phyloP scores from a whole-genome alignment of 2,888 invertebrate genomes.

The Cataglyphis cursor region DNA sequence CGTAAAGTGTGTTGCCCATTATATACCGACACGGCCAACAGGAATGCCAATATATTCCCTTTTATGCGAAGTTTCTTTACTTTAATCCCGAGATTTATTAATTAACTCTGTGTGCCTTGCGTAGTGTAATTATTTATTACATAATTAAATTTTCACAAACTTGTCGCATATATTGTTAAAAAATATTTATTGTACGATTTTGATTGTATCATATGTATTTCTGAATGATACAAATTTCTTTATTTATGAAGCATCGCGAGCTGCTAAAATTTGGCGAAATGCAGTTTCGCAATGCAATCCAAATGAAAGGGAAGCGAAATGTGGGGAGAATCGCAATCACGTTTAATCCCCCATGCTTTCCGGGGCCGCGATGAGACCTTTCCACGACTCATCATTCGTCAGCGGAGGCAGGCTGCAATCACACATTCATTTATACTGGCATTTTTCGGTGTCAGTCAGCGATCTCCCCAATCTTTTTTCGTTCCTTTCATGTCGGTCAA shows the following conservation, averaged over 20 bases:
- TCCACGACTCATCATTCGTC: slow-evolving; percentile 68
- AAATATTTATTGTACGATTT: too few relatives aligned
- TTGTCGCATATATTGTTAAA: not conserved
- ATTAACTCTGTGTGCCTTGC: not conserved
- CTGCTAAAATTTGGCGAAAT: not conserved
- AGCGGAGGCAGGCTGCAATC: slow-evolving; percentile 72
- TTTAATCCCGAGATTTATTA: not conserved
- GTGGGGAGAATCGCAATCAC: not conserved
- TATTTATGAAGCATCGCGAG: not conserved
- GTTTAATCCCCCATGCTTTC: not conserved
- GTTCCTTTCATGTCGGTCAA: not conserved
- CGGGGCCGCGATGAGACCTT: slow-evolving; percentile 24
- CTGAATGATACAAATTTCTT: not conserved
- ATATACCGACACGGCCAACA: not conserved
- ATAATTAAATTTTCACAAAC: not conserved
- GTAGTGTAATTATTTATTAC: not conserved
- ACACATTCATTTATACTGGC: slow-evolving; percentile 68
- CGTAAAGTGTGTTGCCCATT: not conserved
- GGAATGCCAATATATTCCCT: not conserved
- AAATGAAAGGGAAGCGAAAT: not conserved
- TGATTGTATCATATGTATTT: too few relatives aligned
- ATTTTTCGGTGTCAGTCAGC: slow-evolving; percentile 21
- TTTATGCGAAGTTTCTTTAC: not conserved
- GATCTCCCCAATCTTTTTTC: not conserved
- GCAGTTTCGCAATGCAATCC: not conserved